Conservation (phyloP, 2,797 vertebrate genomes). For the Bovichtus diacanthus region DNA sequence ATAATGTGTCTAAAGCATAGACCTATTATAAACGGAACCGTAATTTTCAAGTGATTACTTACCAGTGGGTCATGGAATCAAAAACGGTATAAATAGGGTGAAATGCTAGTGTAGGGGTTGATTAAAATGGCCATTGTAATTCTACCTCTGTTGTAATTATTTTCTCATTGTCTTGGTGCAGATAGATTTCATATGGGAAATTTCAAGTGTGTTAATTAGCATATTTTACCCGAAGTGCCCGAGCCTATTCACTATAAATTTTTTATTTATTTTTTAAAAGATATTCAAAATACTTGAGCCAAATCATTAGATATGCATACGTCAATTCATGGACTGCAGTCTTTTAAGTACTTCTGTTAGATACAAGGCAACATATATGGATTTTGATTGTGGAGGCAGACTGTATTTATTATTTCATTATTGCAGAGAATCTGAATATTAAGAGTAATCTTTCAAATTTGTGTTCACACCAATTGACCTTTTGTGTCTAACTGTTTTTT, state of each 20-base stretch:
- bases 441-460: slow-evolving; percentile 2
- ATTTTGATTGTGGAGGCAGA: slow-evolving; percentile 48
- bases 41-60: slow-evolving; percentile 93
- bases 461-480: slow-evolving; percentile 47
- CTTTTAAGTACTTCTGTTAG: slow-evolving; percentile 56
- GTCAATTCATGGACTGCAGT: slow-evolving; percentile 53
- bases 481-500: slow-evolving; percentile 17
- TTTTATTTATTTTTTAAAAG: slow-evolving; percentile 72
- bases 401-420: slow-evolving; percentile 18
- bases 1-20: slow-evolving; percentile 81
- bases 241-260: slow-evolving; percentile 71
- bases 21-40: slow-evolving; percentile 85
- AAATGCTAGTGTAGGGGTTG: slow-evolving; percentile 88
- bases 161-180: slow-evolving; percentile 88
- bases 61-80: slow-evolving; percentile 88
- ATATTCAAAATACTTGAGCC: slow-evolving; percentile 80
- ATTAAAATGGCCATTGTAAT: slow-evolving; percentile 91
- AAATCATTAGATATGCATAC: slow-evolving; percentile 81
- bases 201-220: slow-evolving; percentile 87
- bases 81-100: slow-evolving; percentile 90
- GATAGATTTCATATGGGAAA: slow-evolving; percentile 88
- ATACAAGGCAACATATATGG: slow-evolving; percentile 54
- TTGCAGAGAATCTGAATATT: slow-evolving; percentile 15
- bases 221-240: slow-evolving; percentile 83
- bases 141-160: slow-evolving; percentile 90